phyloP scores from a whole-genome alignment of 2,888 invertebrate species.

The Nematopogon swammerdamellus region DNA sequence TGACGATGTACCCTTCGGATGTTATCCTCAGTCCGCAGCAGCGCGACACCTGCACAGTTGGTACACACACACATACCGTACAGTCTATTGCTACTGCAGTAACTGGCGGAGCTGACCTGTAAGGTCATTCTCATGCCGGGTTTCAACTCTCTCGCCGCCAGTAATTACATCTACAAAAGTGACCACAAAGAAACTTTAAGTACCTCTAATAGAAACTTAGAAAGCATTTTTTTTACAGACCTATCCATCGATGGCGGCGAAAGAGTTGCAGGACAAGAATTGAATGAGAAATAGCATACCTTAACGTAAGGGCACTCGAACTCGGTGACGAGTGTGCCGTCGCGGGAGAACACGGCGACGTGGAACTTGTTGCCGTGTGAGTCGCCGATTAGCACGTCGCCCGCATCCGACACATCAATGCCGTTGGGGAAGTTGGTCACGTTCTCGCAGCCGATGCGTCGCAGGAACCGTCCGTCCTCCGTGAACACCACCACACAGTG shows the following conservation, averaged over 20 bases:
- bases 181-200: too few relatives aligned
- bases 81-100: too few relatives aligned
- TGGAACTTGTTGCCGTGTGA: slow-evolving; percentile 98
- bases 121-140: too few relatives aligned
- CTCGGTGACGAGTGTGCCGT: slow-evolving; percentile 83
- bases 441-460: slow-evolving; percentile 93
- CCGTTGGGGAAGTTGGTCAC: slow-evolving; percentile 97
- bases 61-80: too few relatives aligned
- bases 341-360: slow-evolving; percentile 91
- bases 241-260: too few relatives aligned
- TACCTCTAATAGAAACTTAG: too few relatives aligned
- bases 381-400: slow-evolving; percentile 94
- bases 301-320: slow-evolving; percentile 98
- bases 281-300: too few relatives aligned
- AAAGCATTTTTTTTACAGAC: too few relatives aligned
- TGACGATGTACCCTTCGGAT: slow-evolving; percentile 93
- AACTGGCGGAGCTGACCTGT: too few relatives aligned
- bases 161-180: too few relatives aligned
- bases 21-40: slow-evolving; percentile 98
- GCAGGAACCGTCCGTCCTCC: slow-evolving; percentile 86
- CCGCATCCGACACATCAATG: slow-evolving; percentile 95
- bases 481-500: slow-evolving; percentile 96
- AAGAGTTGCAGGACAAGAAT: too few relatives aligned
- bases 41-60: slow-evolving; percentile 86
- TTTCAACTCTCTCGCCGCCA: too few relatives aligned